Conservation (phyloP, 2,888 invertebrate genomes). For the Zele albiditarsus region DNA sequence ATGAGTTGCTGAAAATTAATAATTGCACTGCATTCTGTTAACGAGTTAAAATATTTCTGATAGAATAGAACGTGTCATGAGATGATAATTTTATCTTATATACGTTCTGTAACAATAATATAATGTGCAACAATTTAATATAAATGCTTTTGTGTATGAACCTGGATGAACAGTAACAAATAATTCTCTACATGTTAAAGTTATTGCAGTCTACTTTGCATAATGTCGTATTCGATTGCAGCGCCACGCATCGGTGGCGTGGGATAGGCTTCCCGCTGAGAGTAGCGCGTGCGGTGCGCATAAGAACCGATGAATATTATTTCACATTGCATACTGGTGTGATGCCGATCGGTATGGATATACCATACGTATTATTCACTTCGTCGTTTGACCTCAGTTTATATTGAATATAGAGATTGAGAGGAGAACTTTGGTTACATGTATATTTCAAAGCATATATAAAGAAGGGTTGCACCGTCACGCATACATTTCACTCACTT, state of each 20-base stretch:
- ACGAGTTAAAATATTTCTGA: no score
- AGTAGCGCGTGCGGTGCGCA: neutral
- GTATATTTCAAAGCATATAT: neutral
- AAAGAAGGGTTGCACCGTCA: slow-evolving; percentile 6
- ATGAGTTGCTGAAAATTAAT: no score
- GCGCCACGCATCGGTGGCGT: neutral
- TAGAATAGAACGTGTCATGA: no score
- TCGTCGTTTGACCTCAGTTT: slow-evolving; percentile 9
- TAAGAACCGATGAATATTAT: neutral
- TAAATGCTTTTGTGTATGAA: no score
- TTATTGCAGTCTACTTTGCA: no score
- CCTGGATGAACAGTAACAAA: no score
- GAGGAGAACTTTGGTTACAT: slow-evolving; percentile 3
- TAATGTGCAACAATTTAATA: no score
- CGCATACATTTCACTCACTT: slow-evolving; percentile 10
- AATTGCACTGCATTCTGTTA: no score
- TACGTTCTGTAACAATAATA: no score
- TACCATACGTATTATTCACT: slow-evolving; percentile 3
- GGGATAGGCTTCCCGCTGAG: neutral
- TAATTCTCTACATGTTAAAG: no score
- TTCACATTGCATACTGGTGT: neutral
- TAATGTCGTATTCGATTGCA: neutral
- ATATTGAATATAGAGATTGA: slow-evolving; percentile 11
- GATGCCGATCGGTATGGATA: neutral
- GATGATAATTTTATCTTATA: no score